Conservation (phyloP, 2,113 vertebrate species). For the Mohoua ochrocephala region DNA sequence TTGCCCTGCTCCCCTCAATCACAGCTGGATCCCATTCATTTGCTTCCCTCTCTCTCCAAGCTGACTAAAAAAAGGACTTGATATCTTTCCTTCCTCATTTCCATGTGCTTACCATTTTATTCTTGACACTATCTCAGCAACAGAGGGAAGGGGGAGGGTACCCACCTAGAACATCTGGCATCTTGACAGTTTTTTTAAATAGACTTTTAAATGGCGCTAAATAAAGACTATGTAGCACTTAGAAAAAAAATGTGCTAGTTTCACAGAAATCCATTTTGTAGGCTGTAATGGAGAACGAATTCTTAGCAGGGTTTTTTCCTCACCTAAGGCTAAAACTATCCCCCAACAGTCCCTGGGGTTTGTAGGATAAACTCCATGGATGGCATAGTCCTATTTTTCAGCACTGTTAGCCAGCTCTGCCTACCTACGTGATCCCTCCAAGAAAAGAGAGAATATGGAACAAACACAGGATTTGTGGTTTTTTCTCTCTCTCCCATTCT, state of each 20-base stretch:
- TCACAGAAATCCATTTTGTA: slow-evolving; percentile 12
- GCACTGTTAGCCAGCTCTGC: background rate
- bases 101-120: slow-evolving; percentile 7
- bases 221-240: slow-evolving; percentile 24
- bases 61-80: slow-evolving; percentile 31
- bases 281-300: background rate
- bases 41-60: background rate
- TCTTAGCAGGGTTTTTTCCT: background rate
- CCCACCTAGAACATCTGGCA: slow-evolving; percentile 50
- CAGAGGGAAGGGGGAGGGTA: slow-evolving; percentile 2
- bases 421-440: background rate
- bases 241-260: background rate
- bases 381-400: background rate
- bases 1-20: background rate
- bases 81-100: slow-evolving; percentile 42
- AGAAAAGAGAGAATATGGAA: background rate
- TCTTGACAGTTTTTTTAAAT: slow-evolving; percentile 37
- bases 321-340: background rate
- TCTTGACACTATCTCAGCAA: slow-evolving; percentile 8
- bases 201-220: slow-evolving; percentile 42
- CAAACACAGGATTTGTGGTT: background rate
- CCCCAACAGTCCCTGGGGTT: background rate
- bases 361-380: background rate
- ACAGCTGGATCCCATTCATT: slow-evolving; percentile 51
- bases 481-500: background rate